Conservation (phyloP, 2,113 vertebrate species). For the Daboia siamensis region DNA sequence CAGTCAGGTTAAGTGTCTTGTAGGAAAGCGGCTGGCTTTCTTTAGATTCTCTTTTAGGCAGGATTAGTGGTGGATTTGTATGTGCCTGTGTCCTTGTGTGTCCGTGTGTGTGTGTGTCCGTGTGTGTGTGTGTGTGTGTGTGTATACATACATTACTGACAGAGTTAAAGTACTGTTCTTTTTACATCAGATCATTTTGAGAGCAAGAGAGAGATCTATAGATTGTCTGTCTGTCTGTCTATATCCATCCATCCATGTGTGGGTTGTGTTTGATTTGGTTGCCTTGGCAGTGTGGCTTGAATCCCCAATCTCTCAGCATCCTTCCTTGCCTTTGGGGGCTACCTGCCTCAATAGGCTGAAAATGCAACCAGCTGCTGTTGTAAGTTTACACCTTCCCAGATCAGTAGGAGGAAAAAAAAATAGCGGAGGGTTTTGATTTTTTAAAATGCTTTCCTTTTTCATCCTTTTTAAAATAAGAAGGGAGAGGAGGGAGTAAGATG, state of each 20-base stretch:
- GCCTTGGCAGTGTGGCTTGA: slow-evolving; percentile 35
- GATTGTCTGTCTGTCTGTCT: too few species aligned
- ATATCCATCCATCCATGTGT: background rate
- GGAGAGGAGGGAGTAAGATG: background rate
- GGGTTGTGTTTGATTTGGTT: slow-evolving; percentile 26
- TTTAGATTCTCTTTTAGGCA: background rate
- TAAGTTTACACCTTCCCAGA: slow-evolving; percentile 44
- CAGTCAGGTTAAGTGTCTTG: background rate
- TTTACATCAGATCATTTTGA: background rate
- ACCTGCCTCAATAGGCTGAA: background rate
- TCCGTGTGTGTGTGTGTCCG: background rate
- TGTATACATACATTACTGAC: too few species aligned
- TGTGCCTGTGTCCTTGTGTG: too few species aligned
- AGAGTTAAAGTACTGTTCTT: background rate
- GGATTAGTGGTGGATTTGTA: background rate
- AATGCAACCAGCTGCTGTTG: slow-evolving; percentile 8
- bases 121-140: background rate
- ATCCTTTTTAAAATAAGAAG: background rate
- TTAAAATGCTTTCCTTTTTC: background rate
- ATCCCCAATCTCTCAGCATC: slow-evolving; percentile 28
- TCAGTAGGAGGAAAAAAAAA: slow-evolving; percentile 33
- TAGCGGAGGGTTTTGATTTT: background rate
- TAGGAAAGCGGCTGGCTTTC: background rate
- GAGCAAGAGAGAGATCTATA: too few species aligned
- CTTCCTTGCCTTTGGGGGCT: slow-evolving; percentile 22